Evolutionary conservation across 2,888 invertebrate genomes (phyloP).

Genomic region (Cartodere bifasciata): DNA sequence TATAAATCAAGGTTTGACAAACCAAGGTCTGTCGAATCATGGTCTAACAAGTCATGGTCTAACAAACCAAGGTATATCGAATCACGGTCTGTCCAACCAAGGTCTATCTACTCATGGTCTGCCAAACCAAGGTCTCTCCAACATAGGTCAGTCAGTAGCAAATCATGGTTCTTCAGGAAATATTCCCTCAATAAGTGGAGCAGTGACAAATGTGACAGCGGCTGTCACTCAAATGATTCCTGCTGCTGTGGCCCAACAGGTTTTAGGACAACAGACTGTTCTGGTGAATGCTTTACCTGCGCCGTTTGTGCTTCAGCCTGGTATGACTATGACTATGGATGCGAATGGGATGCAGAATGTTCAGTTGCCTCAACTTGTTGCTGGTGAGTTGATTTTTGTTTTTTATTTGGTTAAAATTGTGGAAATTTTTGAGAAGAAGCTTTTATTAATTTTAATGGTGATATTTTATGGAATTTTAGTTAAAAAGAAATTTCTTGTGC

Average conservation of each 20-base stretch:
- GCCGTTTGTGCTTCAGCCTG: slow-evolving; percentile 67
- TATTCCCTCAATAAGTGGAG: slow-evolving; percentile 47
- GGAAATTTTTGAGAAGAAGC: too few relatives aligned
- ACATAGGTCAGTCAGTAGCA: too few relatives aligned
- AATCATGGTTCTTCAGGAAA: slow-evolving; percentile 39
- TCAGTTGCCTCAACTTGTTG: slow-evolving; percentile 55
- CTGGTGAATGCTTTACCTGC: slow-evolving; percentile 68
- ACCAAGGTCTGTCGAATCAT: too few relatives aligned
- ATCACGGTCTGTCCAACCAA: slow-evolving; percentile 15
- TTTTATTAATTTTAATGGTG: too few relatives aligned
- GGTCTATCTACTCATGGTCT: too few relatives aligned
- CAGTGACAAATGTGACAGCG: slow-evolving; percentile 51
- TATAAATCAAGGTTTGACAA: too few relatives aligned
- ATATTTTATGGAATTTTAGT: too few relatives aligned
- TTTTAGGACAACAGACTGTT: slow-evolving; percentile 64
- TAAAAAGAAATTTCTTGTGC: too few relatives aligned
- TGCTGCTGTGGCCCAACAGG: slow-evolving; percentile 48
- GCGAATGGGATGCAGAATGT: slow-evolving; percentile 45
- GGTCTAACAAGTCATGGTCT: too few relatives aligned
- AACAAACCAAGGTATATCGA: too few relatives aligned
- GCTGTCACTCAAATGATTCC: slow-evolving; percentile 42
- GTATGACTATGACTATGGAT: slow-evolving; percentile 60
- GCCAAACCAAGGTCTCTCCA: slow-evolving; percentile 34
- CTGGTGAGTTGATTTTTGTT: too few relatives aligned
- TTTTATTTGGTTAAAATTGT: too few relatives aligned